Evolutionary conservation across 2,888 invertebrate species (phyloP), one percentile per base, ranked within the genome.

Genomic region (Anoplius nigerrimus): DNA sequence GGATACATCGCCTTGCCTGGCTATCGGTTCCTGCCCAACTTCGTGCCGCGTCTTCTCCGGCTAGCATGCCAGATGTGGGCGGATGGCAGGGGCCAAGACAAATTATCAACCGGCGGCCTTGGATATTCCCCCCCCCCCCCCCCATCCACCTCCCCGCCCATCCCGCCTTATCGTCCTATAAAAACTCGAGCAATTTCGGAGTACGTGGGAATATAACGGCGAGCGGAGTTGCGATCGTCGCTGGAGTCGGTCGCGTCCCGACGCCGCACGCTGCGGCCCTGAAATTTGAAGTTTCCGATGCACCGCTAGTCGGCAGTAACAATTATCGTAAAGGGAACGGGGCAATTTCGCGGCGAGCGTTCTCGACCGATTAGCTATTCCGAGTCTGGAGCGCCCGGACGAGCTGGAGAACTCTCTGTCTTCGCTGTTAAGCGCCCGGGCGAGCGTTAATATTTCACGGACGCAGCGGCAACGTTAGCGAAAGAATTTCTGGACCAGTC

Each of bases 1-100:
- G 72, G 71, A 76, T 74, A 77, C 69, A 79, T 84, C 81, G 79
- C 80, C 79, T 81, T 72, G 74, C 76, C 69, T n/a, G 75, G 74
- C 78, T 79, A 79, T 79, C 80, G 76, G 67, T 79, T 72, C 69
- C 67, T 61, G 76, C 75, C 66, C 74, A 72, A 80, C 67, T 82
- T 80, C 70, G 67, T 58, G 42, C 43, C 16, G 52, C 53, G 4
- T 6, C 59, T 67, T 57, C 79, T 75, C 63, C 63, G 46, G 27
- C 34, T n/a, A 20, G 24, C 22, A 34, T 22, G 61, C 53, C 68
- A 64, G 78, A 67, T 78, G 66, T 69, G 69, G 69, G 62, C 63
- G 69, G 77, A 55, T 61, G 43, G 62, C 62, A 72, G 73, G 11
- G 34, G 34, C n/a, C 77, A 72, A 82, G 81, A 83, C 77, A 80